Conservation (phyloP, 2,113 vertebrate genomes). For the Benthochromis sp. region DNA sequence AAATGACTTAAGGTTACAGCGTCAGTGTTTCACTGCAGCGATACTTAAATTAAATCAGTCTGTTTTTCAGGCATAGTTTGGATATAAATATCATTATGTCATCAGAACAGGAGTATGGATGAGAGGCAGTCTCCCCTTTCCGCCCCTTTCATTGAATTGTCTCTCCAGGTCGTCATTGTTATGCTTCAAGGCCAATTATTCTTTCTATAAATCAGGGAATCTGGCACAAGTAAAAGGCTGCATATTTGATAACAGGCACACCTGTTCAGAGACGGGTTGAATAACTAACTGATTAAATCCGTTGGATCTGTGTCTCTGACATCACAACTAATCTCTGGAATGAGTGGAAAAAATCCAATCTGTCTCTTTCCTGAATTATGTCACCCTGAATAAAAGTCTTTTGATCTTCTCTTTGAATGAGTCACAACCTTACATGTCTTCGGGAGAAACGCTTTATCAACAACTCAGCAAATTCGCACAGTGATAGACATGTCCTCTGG, state of each 20-base stretch:
- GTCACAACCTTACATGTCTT: conserved; percentile 45
- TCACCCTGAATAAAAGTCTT: conserved; percentile 26
- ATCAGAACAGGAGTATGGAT: background rate
- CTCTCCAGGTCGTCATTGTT: conserved; percentile 7
- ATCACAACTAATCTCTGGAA: conserved; percentile 55
- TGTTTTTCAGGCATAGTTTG: background rate
- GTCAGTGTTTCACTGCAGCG: background rate
- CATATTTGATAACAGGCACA: conserved; percentile 61
- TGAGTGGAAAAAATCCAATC: conserved; percentile 53
- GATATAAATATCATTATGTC: background rate
- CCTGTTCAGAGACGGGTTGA: conserved; percentile 53
- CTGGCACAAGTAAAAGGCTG: conserved; percentile 48
- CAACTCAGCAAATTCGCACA: conserved; percentile 47
- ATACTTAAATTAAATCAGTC: background rate
- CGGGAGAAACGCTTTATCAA: conserved; percentile 28
- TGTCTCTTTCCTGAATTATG: conserved; percentile 39
- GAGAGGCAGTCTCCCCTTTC: background rate
- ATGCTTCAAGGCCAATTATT: conserved; percentile 10
- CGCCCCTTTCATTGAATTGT: background rate
- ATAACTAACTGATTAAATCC: conserved; percentile 57
- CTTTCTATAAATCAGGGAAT: conserved; percentile 28
- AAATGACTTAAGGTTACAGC: background rate
- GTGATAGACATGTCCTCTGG: conserved; percentile 37
- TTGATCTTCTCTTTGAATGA: conserved; percentile 50
- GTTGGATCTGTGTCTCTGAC: conserved; percentile 42